Base-by-base conservation (phyloP, 2,797 vertebrate species). In the Anabas testudineus region DNA sequence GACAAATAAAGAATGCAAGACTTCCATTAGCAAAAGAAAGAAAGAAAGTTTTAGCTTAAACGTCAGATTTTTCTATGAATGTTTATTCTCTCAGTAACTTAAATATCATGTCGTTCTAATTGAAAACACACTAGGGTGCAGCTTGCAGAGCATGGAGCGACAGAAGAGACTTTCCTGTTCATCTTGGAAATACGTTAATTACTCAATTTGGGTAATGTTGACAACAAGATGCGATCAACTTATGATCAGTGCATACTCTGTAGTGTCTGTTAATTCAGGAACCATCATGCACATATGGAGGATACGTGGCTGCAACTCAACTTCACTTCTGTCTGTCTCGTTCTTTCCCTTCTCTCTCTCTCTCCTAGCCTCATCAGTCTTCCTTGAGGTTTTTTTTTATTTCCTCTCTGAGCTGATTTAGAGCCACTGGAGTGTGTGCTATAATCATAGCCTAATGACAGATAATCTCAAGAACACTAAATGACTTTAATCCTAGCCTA, bases 401-500 rank as follows among this genome's bases (percentile, higher is more conserved):
- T 79, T 81, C 36, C 37, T 56, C 67, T 63, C 34, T n/a, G 56
- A 80, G 80, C 56, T 64, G 71, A 59, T 78, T 67, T 60, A 54
- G 58, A 81, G 58, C 61, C 53, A 18, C 73, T 79, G 72, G 63
- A 82, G 81, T 79, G 63, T 74, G 76, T 0, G 60, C 63, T 61
- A 42, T 81, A 86, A 89, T 87, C 86, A 74, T 66, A 58, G 69
- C 67, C 71, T 83, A 78, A 86, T 83, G 77, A 81, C 61, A 81
- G 71, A 86, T 86, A 69, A 83, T 86, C 70, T 84, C 24, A 74
- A 74, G 69, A 76, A 78, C 75, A 74, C 71, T 81, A 62, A 83
- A 80, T 73, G 51, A 80, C 81, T 86, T 83, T 85, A 87, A 85
- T 84, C 77, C 72, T 2, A 7, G 48, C 36, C 21, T 87, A 87